Evolutionary conservation across 2,888 invertebrate genomes (phyloP), one percentile per base, ranked within the genome.

Genomic region (Platycheirus albimanus): DNA sequence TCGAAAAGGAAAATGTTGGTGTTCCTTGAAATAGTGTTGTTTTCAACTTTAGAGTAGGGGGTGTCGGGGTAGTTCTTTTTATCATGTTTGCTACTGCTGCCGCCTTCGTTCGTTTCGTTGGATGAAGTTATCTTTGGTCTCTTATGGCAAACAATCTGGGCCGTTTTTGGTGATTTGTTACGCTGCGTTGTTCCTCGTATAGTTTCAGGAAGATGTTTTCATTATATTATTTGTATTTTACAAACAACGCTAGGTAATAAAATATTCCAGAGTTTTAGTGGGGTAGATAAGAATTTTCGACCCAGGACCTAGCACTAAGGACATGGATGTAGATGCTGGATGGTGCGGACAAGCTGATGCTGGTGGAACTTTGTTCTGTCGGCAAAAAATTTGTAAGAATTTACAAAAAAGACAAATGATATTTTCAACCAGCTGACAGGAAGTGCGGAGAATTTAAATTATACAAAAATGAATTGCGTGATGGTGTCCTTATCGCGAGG

Each of bases 151-250:
- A 74, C 83, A 83, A 83, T 83, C 83, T 83, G 83, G 63, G 51
- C 24, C 20, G 15, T 54, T 67, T 77, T 7, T 72, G 69, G 64
- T 83, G 72, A 83, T 83, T 83, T 83, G 78, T 78, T 78, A 78
- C 72, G 72, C 56, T 56, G 56, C 61, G 45, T 45, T 61, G n/a
- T 30, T 30, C 10, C 36, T 66, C 69, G 72, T 67, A 69, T n/a
- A 74, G 64, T 83, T 51, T 33, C 19, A n/a, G 69, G 45, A 83
- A 78, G 78, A 83, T 83, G 83, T 78, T 78, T 83, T 78, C 83
- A 58, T 41, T 41, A 83, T 72, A 58, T 41, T 41, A 83, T 72
- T 72, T 69, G 33, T 67, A 19, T 20, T 69, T n/a, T 33, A 43
- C 15, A 30, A 43, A 43, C 36, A 45, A 20, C 28, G 13, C n/a